Conservation (phyloP, 2,113 vertebrate species). For the Plestiodon gilberti region DNA sequence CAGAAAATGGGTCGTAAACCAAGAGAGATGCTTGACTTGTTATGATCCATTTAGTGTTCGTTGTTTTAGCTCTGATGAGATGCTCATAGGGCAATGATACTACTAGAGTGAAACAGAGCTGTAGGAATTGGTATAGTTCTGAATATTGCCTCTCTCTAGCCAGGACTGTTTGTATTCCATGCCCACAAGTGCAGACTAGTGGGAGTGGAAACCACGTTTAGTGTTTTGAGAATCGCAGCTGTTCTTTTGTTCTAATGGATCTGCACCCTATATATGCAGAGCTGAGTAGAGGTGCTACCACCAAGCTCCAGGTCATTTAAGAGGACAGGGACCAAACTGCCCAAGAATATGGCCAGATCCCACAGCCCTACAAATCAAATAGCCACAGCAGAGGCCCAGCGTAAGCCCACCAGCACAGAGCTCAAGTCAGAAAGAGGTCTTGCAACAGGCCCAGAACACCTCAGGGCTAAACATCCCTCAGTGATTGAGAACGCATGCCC, state of each 20-base stretch:
- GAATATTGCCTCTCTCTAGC: not conserved
- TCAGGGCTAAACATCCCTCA: no score
- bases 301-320: no score
- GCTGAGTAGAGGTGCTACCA: no score
- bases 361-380: no score
- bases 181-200: not conserved
- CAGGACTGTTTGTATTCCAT: not conserved
- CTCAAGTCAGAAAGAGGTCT: no score
- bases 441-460: no score
- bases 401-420: no score
- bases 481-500: no score
- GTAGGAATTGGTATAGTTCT: not conserved
- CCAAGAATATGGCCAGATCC: no score
- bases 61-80: not conserved
- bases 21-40: slow-evolving; percentile 23
- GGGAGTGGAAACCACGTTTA: not conserved
- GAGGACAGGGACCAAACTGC: no score
- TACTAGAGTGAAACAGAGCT: not conserved
- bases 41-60: slow-evolving; percentile 1
- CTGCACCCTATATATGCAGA: no score
- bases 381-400: no score
- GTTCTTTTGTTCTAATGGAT: not conserved
- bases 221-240: not conserved
- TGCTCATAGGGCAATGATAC: accelerated
- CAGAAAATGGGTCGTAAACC: slow-evolving; percentile 7